Conservation (phyloP, 2,797 vertebrate genomes). For the Molossus molossus region DNA sequence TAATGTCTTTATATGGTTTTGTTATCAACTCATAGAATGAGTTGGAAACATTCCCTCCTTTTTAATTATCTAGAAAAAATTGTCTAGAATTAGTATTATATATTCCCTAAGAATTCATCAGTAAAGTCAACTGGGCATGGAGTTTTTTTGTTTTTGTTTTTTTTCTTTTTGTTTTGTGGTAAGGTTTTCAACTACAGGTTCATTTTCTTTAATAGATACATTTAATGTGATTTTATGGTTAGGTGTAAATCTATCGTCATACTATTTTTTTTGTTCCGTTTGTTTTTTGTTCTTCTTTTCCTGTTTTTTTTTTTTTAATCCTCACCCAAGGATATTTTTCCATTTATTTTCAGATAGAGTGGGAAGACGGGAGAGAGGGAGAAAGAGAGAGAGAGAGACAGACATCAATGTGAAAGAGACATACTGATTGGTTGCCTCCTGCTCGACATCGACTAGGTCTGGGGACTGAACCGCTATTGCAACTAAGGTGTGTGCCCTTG, state of each 20-base stretch:
- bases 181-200: background rate
- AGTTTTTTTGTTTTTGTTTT: background rate
- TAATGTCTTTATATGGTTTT: constrained; percentile 48
- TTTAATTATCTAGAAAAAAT: constrained; percentile 38
- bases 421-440: too few relatives aligned
- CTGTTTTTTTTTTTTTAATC: background rate
- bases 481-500: too few relatives aligned
- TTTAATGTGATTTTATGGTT: background rate
- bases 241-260: background rate
- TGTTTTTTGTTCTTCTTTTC: background rate
- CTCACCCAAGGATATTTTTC: too few relatives aligned
- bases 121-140: background rate
- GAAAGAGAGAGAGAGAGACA: too few relatives aligned
- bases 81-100: background rate
- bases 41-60: background rate
- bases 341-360: too few relatives aligned
- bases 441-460: too few relatives aligned
- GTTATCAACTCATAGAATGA: background rate
- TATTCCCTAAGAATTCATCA: constrained; percentile 10
- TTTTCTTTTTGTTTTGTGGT: background rate
- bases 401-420: too few relatives aligned
- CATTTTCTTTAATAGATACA: background rate
- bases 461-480: too few relatives aligned
- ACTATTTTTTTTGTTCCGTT: background rate
- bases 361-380: too few relatives aligned